Conservation (phyloP, 2,888 invertebrate genomes). For the Conus canariensis region DNA sequence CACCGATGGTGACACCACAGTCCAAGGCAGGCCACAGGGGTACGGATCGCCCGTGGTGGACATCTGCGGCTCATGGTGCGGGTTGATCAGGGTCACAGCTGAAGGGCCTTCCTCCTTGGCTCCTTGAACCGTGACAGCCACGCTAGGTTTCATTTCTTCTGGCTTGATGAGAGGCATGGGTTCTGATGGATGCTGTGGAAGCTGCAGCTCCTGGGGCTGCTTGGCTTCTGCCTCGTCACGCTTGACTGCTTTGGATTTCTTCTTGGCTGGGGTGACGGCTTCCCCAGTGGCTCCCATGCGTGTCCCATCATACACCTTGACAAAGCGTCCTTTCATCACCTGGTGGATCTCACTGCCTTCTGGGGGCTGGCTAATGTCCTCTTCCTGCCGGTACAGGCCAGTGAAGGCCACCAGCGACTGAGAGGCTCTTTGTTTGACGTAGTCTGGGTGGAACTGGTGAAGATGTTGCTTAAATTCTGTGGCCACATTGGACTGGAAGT, state of each 20-base stretch:
- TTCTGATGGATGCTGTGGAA: background rate
- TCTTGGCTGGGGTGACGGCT: constrained; percentile 32
- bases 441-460: constrained; percentile 80
- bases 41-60: background rate
- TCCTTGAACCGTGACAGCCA: background rate
- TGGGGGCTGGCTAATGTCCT: constrained; percentile 65
- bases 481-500: constrained; percentile 84
- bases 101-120: background rate
- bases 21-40: constrained; percentile 38
- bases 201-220: background rate
- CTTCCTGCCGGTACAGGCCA: constrained; percentile 66
- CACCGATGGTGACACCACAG: constrained; percentile 1
- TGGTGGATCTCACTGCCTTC: constrained; percentile 70
- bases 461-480: constrained; percentile 86
- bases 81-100: constrained; percentile 21
- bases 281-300: constrained; percentile 36
- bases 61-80: constrained; percentile 32
- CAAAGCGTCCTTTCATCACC: constrained; percentile 60
- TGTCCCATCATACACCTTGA: constrained; percentile 49
- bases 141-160: background rate
- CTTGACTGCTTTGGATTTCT: constrained; percentile 44
- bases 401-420: constrained; percentile 66
- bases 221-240: background rate
- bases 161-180: background rate
- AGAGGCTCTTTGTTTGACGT: constrained; percentile 58